Evolutionary conservation across 2,888 invertebrate species (phyloP), one percentile per base, ranked within the genome.

Genomic region (Caenorhabditis imperialis): DNA sequence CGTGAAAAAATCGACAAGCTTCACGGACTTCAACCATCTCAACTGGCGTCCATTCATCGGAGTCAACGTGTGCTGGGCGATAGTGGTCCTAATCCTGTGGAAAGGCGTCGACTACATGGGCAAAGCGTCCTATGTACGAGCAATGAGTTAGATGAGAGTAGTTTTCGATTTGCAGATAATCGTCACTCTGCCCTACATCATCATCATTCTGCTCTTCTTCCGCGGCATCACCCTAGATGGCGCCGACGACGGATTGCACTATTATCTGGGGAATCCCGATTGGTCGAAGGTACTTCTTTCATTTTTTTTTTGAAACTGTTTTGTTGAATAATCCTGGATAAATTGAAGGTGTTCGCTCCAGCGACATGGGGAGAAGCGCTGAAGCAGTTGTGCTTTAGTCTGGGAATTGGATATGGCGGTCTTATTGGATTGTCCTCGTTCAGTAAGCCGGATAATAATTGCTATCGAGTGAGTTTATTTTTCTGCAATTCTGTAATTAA

Each of bases 391-490:
- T 84, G 85, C 71, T 86, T 85, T 53, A 79, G 79, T 16, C 70
- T 86, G 33, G 81, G 83, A 10, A 78, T 86, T 22, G 86, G 86
- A 5, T 80, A 79, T 38, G 86, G 86, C 18, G 84, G 84, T 12
- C 62, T 86, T 40, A 65, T 84, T 33, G 81, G 82, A 16, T 44
- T 86, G 73, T 63, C 84, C 16, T 82, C 83, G 20, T 86, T 81
- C 79, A 87, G 81, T 48, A 75, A 73, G 22, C 71, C 65, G 18
- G 54, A 78, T 22, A 84, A 86, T 54, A 85, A 85, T 50, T 79
- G 78, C 50, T 85, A 78, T 65, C 55, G 73, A 30, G 81, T 78
- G 10, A 10, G 53, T 10, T 51, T 25, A 12, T 25, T 14, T 20
- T 3, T 14, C 14, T 33, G 30, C 10, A 30, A 7, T 30, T 30